phyloP scores from a whole-genome alignment of 2,113 vertebrate species.

The Oceanites oceanicus region DNA sequence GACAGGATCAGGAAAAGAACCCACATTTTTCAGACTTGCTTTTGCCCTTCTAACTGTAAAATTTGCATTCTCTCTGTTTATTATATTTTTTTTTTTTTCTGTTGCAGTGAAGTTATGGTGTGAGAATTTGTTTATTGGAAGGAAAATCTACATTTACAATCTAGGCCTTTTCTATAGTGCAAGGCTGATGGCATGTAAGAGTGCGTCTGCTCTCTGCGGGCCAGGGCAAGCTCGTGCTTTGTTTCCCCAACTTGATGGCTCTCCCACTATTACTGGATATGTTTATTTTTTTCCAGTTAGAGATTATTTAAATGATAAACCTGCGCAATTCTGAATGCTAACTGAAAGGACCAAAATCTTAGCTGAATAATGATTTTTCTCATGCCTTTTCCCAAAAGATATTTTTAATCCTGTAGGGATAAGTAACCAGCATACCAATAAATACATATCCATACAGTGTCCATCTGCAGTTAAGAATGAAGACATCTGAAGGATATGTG shows the following conservation, averaged over 20 bases:
- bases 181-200: accelerated
- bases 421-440: not conserved
- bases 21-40: not conserved
- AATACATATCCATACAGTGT: accelerated
- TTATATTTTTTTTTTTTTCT: accelerated
- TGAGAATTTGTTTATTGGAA: not conserved
- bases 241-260: not conserved
- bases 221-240: not conserved
- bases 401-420: not conserved
- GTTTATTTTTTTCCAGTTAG: not conserved
- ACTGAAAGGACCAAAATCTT: not conserved
- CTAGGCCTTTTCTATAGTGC: not conserved
- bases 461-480: not conserved
- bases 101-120: not conserved
- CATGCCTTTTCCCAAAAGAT: not conserved
- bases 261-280: not conserved
- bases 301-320: not conserved
- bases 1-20: not conserved
- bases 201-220: not conserved
- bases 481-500: not conserved
- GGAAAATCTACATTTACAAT: accelerated
- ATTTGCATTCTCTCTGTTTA: not conserved
- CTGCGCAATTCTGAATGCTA: accelerated
- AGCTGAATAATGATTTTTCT: not conserved
- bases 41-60: not conserved